These are phyloP conservation scores for Xyrichtys novacula DNA, from an alignment of 2,797 vertebrate genomes.

Conservation along the genomic window DNA sequence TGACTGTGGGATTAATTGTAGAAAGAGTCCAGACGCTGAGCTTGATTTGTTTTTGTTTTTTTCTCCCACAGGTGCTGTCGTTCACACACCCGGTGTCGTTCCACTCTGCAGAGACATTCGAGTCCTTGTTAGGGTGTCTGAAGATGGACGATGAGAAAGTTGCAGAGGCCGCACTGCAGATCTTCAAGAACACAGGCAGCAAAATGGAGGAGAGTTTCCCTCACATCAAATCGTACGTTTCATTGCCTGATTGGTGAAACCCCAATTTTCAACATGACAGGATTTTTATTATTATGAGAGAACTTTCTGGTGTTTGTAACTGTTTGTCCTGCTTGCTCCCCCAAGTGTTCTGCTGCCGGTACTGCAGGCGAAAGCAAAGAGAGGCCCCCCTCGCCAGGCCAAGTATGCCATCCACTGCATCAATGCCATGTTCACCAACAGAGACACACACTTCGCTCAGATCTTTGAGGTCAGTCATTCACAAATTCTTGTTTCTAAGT, in stretches of 20 bases:
- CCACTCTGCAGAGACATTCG: slow-evolving; percentile 99
- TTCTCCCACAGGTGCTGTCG: slow-evolving; percentile 90
- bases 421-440: slow-evolving; percentile 97
- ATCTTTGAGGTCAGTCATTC: slow-evolving; percentile 94
- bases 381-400: slow-evolving; percentile 95
- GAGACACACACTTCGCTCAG: slow-evolving; percentile 98
- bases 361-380: slow-evolving; percentile 97
- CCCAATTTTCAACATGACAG: neutral
- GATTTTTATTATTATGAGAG: neutral
- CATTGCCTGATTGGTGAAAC: neutral
- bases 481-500: neutral
- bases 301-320: slow-evolving; percentile 11
- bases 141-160: slow-evolving; percentile 99
- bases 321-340: slow-evolving; percentile 51
- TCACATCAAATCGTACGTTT: slow-evolving; percentile 96
- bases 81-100: slow-evolving; percentile 99
- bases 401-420: slow-evolving; percentile 99
- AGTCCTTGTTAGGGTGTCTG: slow-evolving; percentile 95
- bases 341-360: slow-evolving; percentile 94
- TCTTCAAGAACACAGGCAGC: slow-evolving; percentile 98
- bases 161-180: slow-evolving; percentile 96
- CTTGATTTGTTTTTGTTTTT: neutral
- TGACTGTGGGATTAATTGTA: too few relatives aligned
- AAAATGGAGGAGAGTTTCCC: slow-evolving; percentile 98
- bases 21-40: neutral